These are phyloP conservation scores for Gryllus longicercus DNA, from an alignment of 2,888 invertebrate species.

Conservation along the genomic window DNA sequence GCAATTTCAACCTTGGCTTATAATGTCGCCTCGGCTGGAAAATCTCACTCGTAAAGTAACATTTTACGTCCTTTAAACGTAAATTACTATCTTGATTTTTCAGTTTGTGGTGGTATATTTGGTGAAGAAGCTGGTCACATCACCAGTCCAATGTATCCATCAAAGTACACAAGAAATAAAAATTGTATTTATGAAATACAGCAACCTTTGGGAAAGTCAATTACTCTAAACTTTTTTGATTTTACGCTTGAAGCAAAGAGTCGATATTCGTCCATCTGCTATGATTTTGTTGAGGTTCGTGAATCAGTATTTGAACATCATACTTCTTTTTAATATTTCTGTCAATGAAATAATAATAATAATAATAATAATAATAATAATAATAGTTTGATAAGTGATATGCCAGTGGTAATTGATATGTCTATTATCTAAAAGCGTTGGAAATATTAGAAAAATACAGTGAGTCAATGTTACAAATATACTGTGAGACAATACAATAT, in stretches of 20 bases:
- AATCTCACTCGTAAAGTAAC: no score
- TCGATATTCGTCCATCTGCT: conserved; percentile 48
- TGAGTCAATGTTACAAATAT: background rate
- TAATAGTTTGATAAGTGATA: background rate
- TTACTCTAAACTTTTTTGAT: conserved; percentile 62
- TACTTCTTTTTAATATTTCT: no score
- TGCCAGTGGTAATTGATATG: background rate
- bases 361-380: no score
- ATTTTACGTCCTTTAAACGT: no score
- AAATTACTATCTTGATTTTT: conserved; percentile 31
- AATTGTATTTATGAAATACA: conserved; percentile 67
- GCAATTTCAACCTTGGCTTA: no score
- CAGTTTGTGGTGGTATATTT: conserved; percentile 64
- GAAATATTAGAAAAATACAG: background rate
- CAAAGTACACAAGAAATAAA: conserved; percentile 58
- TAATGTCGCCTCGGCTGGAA: no score
- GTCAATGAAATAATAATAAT: no score
- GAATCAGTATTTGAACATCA: no score
- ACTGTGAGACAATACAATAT: background rate
- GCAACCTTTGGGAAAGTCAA: conserved; percentile 60
- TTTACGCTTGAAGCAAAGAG: conserved; percentile 59
- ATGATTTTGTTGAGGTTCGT: conserved; percentile 53
- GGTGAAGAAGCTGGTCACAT: conserved; percentile 59
- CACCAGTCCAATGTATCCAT: conserved; percentile 72
- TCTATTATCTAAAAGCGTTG: background rate